Conservation (phyloP, 2,113 vertebrate genomes). For the Phrynocephalus versicolor region DNA sequence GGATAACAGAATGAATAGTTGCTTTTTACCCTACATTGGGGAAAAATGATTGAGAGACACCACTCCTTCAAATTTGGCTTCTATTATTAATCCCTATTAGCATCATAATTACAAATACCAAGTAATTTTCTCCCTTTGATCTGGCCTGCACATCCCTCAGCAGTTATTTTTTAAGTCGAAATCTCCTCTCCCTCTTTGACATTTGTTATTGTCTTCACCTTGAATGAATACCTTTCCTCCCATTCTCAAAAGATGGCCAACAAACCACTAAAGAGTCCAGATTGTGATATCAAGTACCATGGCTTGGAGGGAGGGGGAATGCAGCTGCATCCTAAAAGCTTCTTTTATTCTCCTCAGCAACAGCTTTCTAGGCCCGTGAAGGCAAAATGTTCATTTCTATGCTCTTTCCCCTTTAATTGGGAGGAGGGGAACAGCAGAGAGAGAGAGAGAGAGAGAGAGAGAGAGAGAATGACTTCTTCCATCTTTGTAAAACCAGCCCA, state of each 20-base stretch:
- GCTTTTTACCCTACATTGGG: slow-evolving; percentile 40
- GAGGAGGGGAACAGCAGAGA: slow-evolving; percentile 17
- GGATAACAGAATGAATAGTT: slow-evolving; percentile 9
- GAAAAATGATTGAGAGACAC: slow-evolving; percentile 15
- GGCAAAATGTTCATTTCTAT: slow-evolving; percentile 70
- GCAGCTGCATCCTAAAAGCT: slow-evolving; percentile 77
- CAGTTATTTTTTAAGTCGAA: slow-evolving; percentile 74
- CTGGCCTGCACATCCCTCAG: slow-evolving; percentile 76
- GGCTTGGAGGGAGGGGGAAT: slow-evolving; percentile 70
- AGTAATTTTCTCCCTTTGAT: slow-evolving; percentile 80
- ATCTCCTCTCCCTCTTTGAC: slow-evolving; percentile 74
- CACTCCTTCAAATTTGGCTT: slow-evolving; percentile 54
- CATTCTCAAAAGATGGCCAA: slow-evolving; percentile 74
- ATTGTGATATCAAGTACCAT: slow-evolving; percentile 80
- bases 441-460: slow-evolving; percentile 26
- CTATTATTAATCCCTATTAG: slow-evolving; percentile 75
- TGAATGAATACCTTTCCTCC: slow-evolving; percentile 80
- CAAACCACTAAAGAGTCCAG: slow-evolving; percentile 59
- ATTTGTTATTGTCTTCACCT: slow-evolving; percentile 76
- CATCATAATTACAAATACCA: slow-evolving; percentile 77
- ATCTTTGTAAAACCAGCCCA: slow-evolving; percentile 52
- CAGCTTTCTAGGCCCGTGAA: slow-evolving; percentile 60
- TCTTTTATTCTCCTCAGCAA: slow-evolving; percentile 76
- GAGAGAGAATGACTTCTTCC: slow-evolving; percentile 66
- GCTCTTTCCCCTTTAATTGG: slow-evolving; percentile 52